Base-by-base conservation (phyloP, 2,888 invertebrate genomes). In the Lycaena phlaeas region DNA sequence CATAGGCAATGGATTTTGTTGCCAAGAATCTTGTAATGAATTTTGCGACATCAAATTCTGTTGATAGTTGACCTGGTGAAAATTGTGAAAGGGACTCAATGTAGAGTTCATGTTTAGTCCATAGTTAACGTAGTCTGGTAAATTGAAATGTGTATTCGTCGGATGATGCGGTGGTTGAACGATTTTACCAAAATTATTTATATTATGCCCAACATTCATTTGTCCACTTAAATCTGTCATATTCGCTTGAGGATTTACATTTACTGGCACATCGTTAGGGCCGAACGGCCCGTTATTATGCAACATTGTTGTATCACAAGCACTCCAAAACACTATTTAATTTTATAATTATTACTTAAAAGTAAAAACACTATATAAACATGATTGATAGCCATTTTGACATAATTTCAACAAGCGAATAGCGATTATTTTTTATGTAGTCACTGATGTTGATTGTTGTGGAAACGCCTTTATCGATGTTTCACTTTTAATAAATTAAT, bases 281-380 rank as follows among this genome's bases (percentile, higher is more conserved):
- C 70, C 75, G 48, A 66, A 81, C 46, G 64, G 59, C 49, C 75
- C 78, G 42, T 64, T 78, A 49, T 79, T 78, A 52, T 76, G 79
- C 52, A 76, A 66, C 81, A 82, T 82, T 57, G 45, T 52, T 22
- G 49, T 12, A 36, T 40, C 43, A 47, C 42, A 41, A 28, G 48
- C 44, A 46, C 45, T 27, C 42, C 30, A 30, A 40, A 39, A 38
- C 39, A 44, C 43, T 41, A 43, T 41, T 51, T 38, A 27, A 45
- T 34, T 43, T 46, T 43, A 41, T 45, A 48, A 38, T 46, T 40
- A 39, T 45, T 40, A 44, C 41, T 48, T 30, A 26, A 38, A 39
- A 42, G 44, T 48, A 46, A 47, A 48, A 45, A 42, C 44, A 45
- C 48, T 61, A 62, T 59, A 68, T 64, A 71, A 74, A 74, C 69